phyloP scores from a whole-genome alignment of 2,113 vertebrate genomes.

The Agapornis roseicollis region DNA sequence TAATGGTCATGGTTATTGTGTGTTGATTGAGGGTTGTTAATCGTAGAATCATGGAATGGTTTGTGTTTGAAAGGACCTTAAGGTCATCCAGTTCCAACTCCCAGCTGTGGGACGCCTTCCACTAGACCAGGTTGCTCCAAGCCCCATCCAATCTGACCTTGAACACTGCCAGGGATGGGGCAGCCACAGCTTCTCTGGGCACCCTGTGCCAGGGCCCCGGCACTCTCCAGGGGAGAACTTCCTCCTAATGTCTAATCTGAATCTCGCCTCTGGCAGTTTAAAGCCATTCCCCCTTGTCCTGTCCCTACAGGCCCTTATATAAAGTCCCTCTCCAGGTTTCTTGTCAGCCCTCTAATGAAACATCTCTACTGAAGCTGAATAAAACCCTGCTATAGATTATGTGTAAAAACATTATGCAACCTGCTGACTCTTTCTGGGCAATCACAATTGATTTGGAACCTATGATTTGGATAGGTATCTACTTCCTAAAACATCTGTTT shows the following conservation, averaged over 20 bases:
- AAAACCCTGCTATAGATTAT: neutral
- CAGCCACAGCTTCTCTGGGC: neutral
- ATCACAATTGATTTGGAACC: neutral
- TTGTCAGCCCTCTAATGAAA: neutral
- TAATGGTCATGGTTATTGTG: rapidly evolving
- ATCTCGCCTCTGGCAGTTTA: neutral
- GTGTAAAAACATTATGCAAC: neutral
- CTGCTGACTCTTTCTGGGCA: neutral
- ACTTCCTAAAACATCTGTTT: neutral
- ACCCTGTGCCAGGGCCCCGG: neutral
- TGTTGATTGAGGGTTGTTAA: neutral
- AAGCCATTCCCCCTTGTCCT: neutral
- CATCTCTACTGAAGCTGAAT: neutral
- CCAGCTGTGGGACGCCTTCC: neutral
- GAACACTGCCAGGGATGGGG: neutral
- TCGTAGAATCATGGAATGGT: neutral
- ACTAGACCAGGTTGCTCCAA: neutral
- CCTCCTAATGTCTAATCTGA: neutral
- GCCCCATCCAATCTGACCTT: neutral
- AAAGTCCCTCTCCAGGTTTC: neutral
- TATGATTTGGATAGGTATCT: neutral
- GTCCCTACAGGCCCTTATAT: neutral
- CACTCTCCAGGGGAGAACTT: neutral
- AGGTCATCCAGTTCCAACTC: neutral
- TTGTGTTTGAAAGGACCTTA: neutral